Conservation (phyloP, 2,797 vertebrate genomes). For the Hephaestus fuliginosus region DNA sequence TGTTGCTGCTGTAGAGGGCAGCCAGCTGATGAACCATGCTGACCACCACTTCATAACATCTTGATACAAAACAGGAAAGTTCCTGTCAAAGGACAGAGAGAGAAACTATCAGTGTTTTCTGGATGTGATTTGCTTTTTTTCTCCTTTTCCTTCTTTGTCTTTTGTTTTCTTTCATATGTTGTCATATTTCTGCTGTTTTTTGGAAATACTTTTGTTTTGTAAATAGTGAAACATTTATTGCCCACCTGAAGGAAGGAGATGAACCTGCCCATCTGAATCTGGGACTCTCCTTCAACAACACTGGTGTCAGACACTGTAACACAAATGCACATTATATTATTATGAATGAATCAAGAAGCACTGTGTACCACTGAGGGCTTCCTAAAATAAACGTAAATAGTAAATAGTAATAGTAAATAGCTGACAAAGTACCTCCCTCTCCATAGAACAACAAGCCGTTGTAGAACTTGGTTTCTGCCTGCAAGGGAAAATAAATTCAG, state of each 20-base stretch:
- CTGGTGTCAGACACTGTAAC: conserved; percentile 91
- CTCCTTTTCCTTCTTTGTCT: too few relatives aligned
- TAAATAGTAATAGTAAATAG: too few relatives aligned
- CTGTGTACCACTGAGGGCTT: conserved; percentile 6
- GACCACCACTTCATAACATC: conserved; percentile 97
- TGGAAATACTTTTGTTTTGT: too few relatives aligned
- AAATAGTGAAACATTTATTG: neutral
- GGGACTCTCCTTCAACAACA: conserved; percentile 95
- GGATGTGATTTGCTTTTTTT: too few relatives aligned
- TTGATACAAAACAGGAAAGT: conserved; percentile 96
- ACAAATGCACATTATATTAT: conserved; percentile 31
- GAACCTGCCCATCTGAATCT: conserved; percentile 98
- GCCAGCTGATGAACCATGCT: conserved; percentile 97
- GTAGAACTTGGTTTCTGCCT: conserved; percentile 99
- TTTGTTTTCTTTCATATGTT: too few relatives aligned
- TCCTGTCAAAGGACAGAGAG: conserved; percentile 83
- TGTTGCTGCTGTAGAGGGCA: conserved; percentile 95
- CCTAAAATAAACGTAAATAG: neutral
- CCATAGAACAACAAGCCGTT: conserved; percentile 98
- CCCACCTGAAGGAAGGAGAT: conserved; percentile 96
- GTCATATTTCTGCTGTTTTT: too few relatives aligned
- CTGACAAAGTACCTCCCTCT: conserved; percentile 92
- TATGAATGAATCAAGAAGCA: neutral
- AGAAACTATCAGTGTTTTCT: neutral
- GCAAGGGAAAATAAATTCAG: conserved; percentile 36